Evolutionary conservation across 2,888 invertebrate species (phyloP), one percentile per base, ranked within the genome.

Genomic region (Drosophila macrothrix): DNA sequence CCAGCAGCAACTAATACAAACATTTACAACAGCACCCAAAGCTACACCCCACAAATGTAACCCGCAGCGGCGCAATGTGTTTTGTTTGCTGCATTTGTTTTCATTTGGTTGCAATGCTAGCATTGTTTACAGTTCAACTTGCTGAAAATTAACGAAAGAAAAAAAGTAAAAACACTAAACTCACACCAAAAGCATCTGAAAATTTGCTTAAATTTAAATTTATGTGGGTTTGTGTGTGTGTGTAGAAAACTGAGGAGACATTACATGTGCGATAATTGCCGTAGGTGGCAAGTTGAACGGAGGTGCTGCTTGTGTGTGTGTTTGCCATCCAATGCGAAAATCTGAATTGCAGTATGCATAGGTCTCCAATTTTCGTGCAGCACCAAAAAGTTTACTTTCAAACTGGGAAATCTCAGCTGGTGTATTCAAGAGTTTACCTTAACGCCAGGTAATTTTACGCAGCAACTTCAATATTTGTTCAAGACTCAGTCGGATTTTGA

Each of bases 111-210:
- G 77, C 82, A 82, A 75, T 72, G 90, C 78, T 89, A 80, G 84
- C 90, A 89, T 82, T 87, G 91, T 90, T 87, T 90, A 87, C 86
- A 84, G 86, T 87, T 90, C 89, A 87, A 87, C 90, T 87, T 87
- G 88, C 68, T 76, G 75, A 84, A 83, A 90, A 86, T 86, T 83
- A 88, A 84, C 74, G 80, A 83, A 41, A 50, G 25, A n/a, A 50
- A 16, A 41, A 33, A 28, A 22, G 10, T 31, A 61, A 64, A 71
- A 53, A 52, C 58, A 53, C 56, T 67, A 54, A 66, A 69, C 49
- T 55, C 61, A 29, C 53, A 54, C 60, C 62, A 37, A 64, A 64
- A 50, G 46, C 65, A 64, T 54, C 60, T 50, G 66, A 65, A 85
- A 69, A 67, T 70, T 80, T 78, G 53, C 68, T 59, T 75, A 72